These are phyloP conservation scores for Agriopis aurantiaria DNA, from an alignment of 2,888 invertebrate species.

Conservation along the genomic window DNA sequence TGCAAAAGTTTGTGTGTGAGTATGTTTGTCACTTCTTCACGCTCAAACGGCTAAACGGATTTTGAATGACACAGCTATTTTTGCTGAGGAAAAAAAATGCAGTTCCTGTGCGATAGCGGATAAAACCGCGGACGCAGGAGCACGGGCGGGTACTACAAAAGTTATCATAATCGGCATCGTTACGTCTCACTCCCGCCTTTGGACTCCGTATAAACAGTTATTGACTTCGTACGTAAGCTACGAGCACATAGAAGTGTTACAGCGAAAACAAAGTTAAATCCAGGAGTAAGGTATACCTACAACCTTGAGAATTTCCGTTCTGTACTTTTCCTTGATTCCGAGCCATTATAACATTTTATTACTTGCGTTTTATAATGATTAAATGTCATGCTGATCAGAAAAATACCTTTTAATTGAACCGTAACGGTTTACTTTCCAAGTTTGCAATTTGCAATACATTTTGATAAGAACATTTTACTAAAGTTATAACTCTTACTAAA, in stretches of 20 bases:
- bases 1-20: too few species aligned
- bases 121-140: not conserved
- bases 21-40: too few species aligned
- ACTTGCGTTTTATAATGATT: slow-evolving; percentile 1
- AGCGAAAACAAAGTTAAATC: slow-evolving; percentile 12
- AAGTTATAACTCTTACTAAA: too few species aligned
- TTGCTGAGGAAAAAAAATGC: too few species aligned
- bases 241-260: not conserved
- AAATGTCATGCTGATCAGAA: not conserved
- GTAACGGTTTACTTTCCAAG: not conserved
- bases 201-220: not conserved
- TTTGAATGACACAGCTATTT: too few species aligned
- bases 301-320: slow-evolving; percentile 18
- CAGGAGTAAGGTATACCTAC: not conserved
- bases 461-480: too few species aligned
- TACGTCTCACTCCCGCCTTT: too few species aligned
- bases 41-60: too few species aligned
- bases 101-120: too few species aligned
- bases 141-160: too few species aligned
- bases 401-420: not conserved
- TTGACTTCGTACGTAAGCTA: not conserved
- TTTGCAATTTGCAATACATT: too few species aligned
- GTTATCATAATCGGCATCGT: not conserved
- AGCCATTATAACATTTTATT: not conserved
- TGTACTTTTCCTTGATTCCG: slow-evolving; percentile 18